Conservation (phyloP, 2,888 invertebrate species). For the Acleris emargana region DNA sequence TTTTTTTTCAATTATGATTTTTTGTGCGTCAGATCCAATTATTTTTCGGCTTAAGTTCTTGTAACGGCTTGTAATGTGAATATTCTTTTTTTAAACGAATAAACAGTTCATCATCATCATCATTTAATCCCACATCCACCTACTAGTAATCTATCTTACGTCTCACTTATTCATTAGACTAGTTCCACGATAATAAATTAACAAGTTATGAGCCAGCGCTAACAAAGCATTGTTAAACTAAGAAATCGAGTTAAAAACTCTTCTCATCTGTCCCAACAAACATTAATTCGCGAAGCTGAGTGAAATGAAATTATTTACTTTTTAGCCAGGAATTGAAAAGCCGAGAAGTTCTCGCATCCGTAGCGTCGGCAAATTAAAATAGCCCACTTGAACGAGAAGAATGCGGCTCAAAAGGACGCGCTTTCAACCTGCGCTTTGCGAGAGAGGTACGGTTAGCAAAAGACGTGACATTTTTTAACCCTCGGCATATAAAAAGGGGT, state of each 20-base stretch:
- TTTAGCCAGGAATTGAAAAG: conserved; percentile 39
- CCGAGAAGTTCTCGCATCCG: conserved; percentile 9
- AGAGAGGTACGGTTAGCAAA: conserved; percentile 22
- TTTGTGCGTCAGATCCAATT: too few relatives aligned
- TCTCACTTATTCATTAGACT: too few relatives aligned
- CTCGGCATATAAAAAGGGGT: too few relatives aligned
- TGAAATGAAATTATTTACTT: conserved; percentile 47
- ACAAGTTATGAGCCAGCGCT: neutral
- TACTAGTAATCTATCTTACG: too few relatives aligned
- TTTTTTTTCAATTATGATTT: too few relatives aligned
- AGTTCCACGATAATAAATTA: too few relatives aligned
- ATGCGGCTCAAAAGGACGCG: conserved; percentile 36
- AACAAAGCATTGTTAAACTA: conserved; percentile 18
- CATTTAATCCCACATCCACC: too few relatives aligned
- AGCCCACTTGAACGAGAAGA: conserved; percentile 46
- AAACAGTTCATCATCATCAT: too few relatives aligned
- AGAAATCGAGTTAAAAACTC: conserved; percentile 8
- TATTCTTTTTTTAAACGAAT: too few relatives aligned
- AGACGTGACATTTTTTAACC: neutral
- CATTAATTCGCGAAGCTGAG: conserved; percentile 41
- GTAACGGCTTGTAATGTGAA: too few relatives aligned
- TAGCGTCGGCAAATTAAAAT: conserved; percentile 47
- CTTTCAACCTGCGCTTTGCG: conserved; percentile 29
- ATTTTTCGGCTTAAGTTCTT: too few relatives aligned
- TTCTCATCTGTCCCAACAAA: conserved; percentile 36